A percentile compares a stretch with the other conserved stretches of the same genome.
These are phyloP conservation scores for Drosophila formosana DNA, from an alignment of 2,888 invertebrate species.

Conservation along the genomic window DNA sequence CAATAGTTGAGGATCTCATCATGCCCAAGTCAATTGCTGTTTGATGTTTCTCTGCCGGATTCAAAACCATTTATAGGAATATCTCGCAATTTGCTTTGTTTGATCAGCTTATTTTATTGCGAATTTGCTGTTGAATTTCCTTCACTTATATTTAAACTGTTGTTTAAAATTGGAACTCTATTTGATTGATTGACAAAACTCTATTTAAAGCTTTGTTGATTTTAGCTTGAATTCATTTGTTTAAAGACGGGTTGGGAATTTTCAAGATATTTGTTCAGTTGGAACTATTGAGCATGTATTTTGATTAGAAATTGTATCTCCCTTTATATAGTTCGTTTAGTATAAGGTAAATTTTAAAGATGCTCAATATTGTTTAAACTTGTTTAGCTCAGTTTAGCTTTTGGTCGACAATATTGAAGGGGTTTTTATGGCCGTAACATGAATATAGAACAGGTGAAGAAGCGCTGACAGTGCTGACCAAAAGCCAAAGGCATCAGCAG, in stretches of 20 bases:
- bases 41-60: constrained; percentile 14
- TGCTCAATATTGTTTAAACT: background rate
- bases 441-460: constrained; percentile 38
- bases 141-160: background rate
- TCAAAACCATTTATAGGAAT: constrained; percentile 23
- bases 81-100: background rate
- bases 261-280: constrained; percentile 8
- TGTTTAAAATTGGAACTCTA: background rate
- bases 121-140: background rate
- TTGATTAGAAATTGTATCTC: background rate
- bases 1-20: constrained; percentile 24
- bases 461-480: constrained; percentile 52
- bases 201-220: background rate
- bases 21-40: constrained; percentile 4
- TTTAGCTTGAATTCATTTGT: background rate
- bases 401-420: background rate
- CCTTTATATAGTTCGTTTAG: background rate
- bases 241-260: background rate
- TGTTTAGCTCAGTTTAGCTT: background rate
- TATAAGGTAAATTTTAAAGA: too few species aligned
- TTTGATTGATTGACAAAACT: background rate
- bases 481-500: constrained; percentile 43
- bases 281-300: background rate
- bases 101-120: background rate
- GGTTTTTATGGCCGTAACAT: background rate